Base-by-base conservation (phyloP, 2,797 vertebrate genomes). In the Gastrophryne carolinensis region DNA sequence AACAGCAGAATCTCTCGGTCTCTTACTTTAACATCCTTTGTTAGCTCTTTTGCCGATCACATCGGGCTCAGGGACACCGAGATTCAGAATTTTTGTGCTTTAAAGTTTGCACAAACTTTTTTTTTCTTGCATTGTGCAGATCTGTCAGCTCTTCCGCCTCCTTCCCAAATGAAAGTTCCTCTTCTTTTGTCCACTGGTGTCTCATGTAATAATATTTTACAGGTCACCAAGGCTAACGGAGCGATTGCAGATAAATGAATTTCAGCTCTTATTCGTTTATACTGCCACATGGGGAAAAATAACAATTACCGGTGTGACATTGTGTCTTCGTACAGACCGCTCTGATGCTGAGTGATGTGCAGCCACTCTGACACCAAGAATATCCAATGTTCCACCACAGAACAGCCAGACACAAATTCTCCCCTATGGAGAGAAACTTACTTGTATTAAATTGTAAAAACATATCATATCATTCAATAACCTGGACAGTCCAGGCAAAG, bases 151-250 rank as follows among this genome's bases (percentile, higher is more conserved):
- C 4, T 29, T 50, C 23, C 8, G 15, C 27, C n/a, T 37, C 21
- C 29, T 11, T 27, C 29, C n/a, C 13, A 32, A 32, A 47, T 32
- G 27, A 50, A 32, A 34, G 44, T 30, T 30, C 32, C 6, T 13
- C 10, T 44, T 26, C 63, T 29, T 65, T 24, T 34, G 44, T 65
- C 63, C 29, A 52, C 29, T 15, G 47, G 13, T 65, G 17, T 19
- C 41, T 50, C 27, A 27, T 21, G 15, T 50, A 50, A 65, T 64
- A 64, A 64, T 23, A n/a, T 50, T 32, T 13, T 32, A 50, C 41
- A 65, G 62, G 62, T 65, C 62, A 50, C 27, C 11, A 4, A 65
- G 62, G 62, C 47, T 49, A 47, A 50, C 44, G 49, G 49, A 23
- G 8, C 27, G 11, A 49, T 44, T 15, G 24, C 63, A 66, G 63